Evolutionary conservation across 2,888 invertebrate genomes (phyloP).

Genomic region (Melieria omissa): DNA sequence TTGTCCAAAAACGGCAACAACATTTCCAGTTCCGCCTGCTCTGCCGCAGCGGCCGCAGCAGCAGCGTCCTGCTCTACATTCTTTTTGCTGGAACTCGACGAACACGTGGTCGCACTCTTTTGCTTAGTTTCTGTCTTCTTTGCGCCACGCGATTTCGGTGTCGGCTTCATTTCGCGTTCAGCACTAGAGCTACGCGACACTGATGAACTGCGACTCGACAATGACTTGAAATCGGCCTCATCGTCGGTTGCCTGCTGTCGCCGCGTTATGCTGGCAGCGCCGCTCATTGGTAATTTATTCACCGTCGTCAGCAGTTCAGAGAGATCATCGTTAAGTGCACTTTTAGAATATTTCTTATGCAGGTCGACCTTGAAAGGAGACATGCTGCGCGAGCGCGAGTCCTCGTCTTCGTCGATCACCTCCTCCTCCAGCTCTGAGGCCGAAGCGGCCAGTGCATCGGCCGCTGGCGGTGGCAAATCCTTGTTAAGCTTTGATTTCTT

Average conservation of each 20-base stretch:
- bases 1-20: conserved; percentile 68
- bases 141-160: conserved; percentile 33
- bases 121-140: conserved; percentile 41
- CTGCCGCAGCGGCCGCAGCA: conserved; percentile 55
- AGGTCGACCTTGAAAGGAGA: conserved; percentile 66
- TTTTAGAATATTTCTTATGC: conserved; percentile 67
- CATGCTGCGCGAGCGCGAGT: conserved; percentile 62
- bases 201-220: conserved; percentile 56
- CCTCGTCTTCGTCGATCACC: conserved; percentile 50
- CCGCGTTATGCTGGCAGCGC: conserved; percentile 33
- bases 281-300: conserved; percentile 55
- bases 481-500: conserved; percentile 44
- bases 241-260: conserved; percentile 40
- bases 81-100: conserved; percentile 36
- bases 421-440: conserved; percentile 60
- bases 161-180: conserved; percentile 28
- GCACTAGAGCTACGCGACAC: conserved; percentile 43
- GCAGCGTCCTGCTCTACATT: conserved; percentile 48
- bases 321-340: conserved; percentile 64
- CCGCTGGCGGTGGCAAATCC: conserved; percentile 58
- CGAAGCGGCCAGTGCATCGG: conserved; percentile 57
- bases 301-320: conserved; percentile 60
- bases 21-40: conserved; percentile 62
- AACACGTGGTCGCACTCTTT: conserved; percentile 28
- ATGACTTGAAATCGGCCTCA: conserved; percentile 58